phyloP scores from a whole-genome alignment of 2,113 vertebrate genomes.

The Lepisosteus oculatus region DNA sequence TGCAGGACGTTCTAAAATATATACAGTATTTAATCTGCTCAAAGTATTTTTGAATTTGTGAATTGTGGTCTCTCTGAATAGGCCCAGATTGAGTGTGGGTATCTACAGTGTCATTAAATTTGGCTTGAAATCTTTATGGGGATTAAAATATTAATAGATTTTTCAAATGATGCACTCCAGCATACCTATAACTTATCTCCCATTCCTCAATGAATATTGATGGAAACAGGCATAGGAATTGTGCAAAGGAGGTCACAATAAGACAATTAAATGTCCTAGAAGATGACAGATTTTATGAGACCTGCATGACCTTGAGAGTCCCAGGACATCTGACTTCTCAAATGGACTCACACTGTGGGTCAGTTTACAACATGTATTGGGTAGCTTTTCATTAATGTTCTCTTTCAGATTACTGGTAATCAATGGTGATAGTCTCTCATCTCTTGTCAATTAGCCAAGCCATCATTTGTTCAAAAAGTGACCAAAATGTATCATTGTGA shows the following conservation, averaged over 20 bases:
- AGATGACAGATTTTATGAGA: neutral
- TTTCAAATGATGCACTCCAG: slow-evolving; percentile 11
- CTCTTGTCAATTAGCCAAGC: too few species aligned
- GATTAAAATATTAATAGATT: slow-evolving; percentile 14
- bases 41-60: neutral
- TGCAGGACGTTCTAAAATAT: too few species aligned
- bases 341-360: neutral
- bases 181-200: slow-evolving; percentile 6
- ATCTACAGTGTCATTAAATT: slow-evolving; percentile 11
- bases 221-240: neutral
- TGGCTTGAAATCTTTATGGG: slow-evolving; percentile 8
- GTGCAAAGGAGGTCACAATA: neutral
- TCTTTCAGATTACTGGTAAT: too few species aligned
- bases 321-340: neutral
- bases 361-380: too few species aligned
- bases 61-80: neutral
- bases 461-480: too few species aligned
- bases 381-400: too few species aligned
- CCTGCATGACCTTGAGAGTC: neutral
- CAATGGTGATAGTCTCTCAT: too few species aligned
- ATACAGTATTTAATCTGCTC: too few species aligned
- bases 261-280: too few species aligned
- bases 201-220: neutral
- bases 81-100: neutral
- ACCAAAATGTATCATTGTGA: too few species aligned